Evolutionary conservation across 2,113 vertebrate species (phyloP).

Genomic region (Phalacrocorax carbo): DNA sequence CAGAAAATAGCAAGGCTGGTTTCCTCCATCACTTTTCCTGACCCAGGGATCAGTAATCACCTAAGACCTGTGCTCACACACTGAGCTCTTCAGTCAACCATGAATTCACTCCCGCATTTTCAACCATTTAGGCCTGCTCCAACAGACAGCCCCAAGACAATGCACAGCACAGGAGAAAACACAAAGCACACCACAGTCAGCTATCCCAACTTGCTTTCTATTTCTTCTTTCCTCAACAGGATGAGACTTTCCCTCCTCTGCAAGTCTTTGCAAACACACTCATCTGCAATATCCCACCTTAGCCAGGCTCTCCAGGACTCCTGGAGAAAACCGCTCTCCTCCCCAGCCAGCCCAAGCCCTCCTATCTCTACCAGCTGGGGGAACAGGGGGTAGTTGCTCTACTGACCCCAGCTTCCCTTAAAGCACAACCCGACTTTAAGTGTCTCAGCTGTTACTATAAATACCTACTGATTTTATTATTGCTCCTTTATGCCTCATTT

Average conservation of each 20-base stretch:
- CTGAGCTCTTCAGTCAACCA: background rate
- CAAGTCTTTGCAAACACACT: background rate
- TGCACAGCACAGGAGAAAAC: accelerated
- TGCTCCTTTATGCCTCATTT: background rate
- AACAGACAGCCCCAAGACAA: background rate
- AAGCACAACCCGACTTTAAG: background rate
- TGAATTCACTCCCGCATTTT: background rate
- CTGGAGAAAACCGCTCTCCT: background rate
- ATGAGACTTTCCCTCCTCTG: background rate
- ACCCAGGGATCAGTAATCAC: background rate
- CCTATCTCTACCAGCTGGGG: background rate
- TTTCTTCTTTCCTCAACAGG: background rate
- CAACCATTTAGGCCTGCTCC: background rate
- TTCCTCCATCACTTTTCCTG: background rate
- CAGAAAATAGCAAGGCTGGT: background rate
- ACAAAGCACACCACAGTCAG: background rate
- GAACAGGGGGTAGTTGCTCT: background rate
- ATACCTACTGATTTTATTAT: background rate
- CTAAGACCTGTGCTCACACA: background rate
- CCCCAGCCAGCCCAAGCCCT: background rate
- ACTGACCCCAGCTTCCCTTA: background rate
- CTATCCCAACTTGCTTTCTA: background rate
- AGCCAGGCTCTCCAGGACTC: background rate
- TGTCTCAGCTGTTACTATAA: background rate
- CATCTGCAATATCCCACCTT: background rate